Base-by-base conservation (phyloP, 2,888 invertebrate genomes). In the Drosophila kambysellisi region DNA sequence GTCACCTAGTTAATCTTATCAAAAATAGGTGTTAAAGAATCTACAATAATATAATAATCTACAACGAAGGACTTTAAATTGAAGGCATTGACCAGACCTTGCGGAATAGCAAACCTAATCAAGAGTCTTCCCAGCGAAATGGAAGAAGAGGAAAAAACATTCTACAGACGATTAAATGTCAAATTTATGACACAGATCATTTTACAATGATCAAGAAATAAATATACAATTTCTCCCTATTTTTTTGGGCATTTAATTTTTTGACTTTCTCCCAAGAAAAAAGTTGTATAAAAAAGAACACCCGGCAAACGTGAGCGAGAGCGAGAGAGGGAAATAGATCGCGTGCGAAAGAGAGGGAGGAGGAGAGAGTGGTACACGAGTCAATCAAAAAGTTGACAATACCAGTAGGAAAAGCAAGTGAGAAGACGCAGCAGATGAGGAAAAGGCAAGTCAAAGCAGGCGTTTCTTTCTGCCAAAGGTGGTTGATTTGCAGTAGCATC, bases 161-260 rank as follows among this genome's bases (percentile, higher is more conserved):
- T 68, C 66, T 25, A 33, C 57, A 73, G 79, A 66, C 85, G 83
- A 88, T 85, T 88, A 88, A 86, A 80, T 86, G 81, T 86, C 83
- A 86, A 86, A 88, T 86, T 88, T 86, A 86, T 86, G 88, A 82
- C 78, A 72, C 68, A 76, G 76, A 88, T 86, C 86, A 86, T 70
- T 83, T 86, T 88, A 83, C 88, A 74, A 74, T 56, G 68, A 78
- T 71, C 68, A 59, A 67, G 68, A 62, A 58, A 73, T 60, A 48
- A 73, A 48, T 59, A 52, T 61, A 54, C 52, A 72, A 64, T 79
- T 68, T 76, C 71, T 67, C 54, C 74, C 73, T 70, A 75, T 76
- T 79, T 74, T 70, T 69, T 57, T 20, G 8, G 30, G 30, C 29
- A 66, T 69, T 71, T 76, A 58, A 57, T 72, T 81, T 66, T 33